A percentile compares a stretch with the other conserved stretches of the same genome.
These are phyloP conservation scores for Temnothorax unifasciatus DNA, from an alignment of 2,888 invertebrate species.

Conservation along the genomic window DNA sequence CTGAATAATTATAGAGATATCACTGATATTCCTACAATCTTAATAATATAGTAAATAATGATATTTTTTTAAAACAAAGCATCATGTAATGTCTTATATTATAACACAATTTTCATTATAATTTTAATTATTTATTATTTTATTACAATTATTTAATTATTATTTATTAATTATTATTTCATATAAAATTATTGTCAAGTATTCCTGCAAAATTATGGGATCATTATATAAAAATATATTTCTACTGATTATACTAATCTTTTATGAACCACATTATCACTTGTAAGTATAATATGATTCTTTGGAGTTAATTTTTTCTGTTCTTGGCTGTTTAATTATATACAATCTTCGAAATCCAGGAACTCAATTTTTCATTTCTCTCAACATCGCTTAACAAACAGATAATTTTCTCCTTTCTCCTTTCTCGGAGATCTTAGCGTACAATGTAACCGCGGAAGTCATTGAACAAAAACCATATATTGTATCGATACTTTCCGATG, in stretches of 20 bases:
- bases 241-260: not conserved
- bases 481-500: not conserved
- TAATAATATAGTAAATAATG: too few species aligned
- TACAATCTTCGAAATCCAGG: not conserved
- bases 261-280: not conserved
- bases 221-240: not conserved
- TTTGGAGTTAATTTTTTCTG: not conserved
- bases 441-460: not conserved
- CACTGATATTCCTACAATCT: not conserved
- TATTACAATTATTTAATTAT: not conserved
- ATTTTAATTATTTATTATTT: not conserved
- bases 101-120: not conserved
- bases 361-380: not conserved
- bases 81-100: not conserved
- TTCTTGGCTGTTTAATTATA: not conserved
- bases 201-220: not conserved
- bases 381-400: not conserved
- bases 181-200: not conserved
- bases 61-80: not conserved
- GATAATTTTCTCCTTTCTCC: not conserved
- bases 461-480: constrained; percentile 6
- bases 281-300: not conserved
- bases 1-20: not conserved
- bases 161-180: not conserved
- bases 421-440: not conserved